phyloP scores from a whole-genome alignment of 2,113 vertebrate genomes.

The Carlito syrichta region DNA sequence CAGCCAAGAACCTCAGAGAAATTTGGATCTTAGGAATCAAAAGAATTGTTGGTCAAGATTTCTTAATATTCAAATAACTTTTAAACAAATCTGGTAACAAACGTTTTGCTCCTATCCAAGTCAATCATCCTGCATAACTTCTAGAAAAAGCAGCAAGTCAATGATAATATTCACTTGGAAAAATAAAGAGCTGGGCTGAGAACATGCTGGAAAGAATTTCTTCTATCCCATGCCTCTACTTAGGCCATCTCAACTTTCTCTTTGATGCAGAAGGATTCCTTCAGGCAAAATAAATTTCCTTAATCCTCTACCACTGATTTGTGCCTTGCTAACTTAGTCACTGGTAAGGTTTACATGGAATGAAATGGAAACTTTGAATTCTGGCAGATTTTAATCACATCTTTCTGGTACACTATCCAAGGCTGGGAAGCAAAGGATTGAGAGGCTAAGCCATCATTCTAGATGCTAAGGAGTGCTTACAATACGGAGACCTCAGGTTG shows the following conservation, averaged over 20 bases:
- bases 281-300: slow-evolving; percentile 1
- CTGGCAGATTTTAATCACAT: background rate
- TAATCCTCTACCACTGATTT: background rate
- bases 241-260: background rate
- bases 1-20: background rate
- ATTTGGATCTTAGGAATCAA: background rate
- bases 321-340: background rate
- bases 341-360: background rate
- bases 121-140: background rate
- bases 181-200: background rate
- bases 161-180: background rate
- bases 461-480: background rate
- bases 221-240: background rate
- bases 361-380: background rate
- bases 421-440: background rate
- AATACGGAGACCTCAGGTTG: background rate
- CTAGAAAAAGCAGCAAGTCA: slow-evolving; percentile 2
- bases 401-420: background rate
- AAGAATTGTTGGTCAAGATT: background rate
- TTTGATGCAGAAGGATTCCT: background rate
- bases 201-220: background rate
- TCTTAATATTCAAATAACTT: slow-evolving; percentile 20
- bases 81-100: background rate
- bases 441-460: background rate
- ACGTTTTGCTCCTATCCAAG: background rate